Evolutionary conservation across 2,888 invertebrate species (phyloP), one percentile per base, ranked within the genome.

Genomic region (Zeuzera pyrina): DNA sequence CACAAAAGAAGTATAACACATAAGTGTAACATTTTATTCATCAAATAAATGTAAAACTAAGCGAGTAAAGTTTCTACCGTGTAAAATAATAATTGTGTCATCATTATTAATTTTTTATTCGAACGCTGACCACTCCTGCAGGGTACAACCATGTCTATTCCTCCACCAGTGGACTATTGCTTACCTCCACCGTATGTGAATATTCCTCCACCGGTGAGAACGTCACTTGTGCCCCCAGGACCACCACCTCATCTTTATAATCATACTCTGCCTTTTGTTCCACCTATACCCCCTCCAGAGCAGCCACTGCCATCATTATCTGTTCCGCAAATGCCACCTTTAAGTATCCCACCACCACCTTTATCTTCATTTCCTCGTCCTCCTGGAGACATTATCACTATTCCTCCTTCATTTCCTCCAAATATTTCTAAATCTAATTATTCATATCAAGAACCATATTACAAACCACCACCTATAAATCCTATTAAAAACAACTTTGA

Each of bases 141-240:
- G n/a, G n/a, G n/a, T n/a, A n/a, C n/a, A 8, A 50, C 45, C 38
- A 74, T 77, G 77, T 73, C 77, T 4, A 43, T 59, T 39, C 74
- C n/a, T n/a, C n/a, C 72, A 3, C 66, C 74, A 8, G 38, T 61
- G 21, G 56, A 67, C 36, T 81, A 67, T 36, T 64, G 57, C 36
- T 47, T 73, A 10, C 73, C 73, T 30, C 76, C 76, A 12, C 74
- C 76, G 26, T 52, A 48, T 22, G 42, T 69, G 34, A 52, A 52
- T 13, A 39, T 60, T 43, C 64, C 61, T 12, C 66, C 66, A 8
- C 60, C 57, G 26, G 34, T 39, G n/a, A n/a, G 24, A 7, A 42
- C 49, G 12, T 43, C 49, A 8, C 40, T 36, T 6, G 29, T 34
- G 2, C 41, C 42, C 12, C 34, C 39, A n/a, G 25, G 32, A 26